phyloP scores from a whole-genome alignment of 2,797 vertebrate genomes.

The Tragopan temminckii region DNA sequence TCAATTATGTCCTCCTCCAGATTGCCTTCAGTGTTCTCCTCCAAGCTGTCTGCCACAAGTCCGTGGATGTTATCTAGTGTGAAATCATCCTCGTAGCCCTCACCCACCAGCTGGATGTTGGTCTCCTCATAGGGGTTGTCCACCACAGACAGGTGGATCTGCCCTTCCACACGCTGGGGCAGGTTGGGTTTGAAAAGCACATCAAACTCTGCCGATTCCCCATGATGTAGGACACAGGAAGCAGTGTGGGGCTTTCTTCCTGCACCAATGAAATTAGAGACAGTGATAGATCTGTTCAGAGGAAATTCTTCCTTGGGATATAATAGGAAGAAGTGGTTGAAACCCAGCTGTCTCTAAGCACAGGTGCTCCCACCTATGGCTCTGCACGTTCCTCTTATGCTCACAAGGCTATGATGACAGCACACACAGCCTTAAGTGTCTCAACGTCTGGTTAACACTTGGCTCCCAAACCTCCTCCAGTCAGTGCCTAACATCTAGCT shows the following conservation, averaged over 20 bases:
- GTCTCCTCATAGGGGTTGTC: slow-evolving; percentile 85
- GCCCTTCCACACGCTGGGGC: slow-evolving; percentile 75
- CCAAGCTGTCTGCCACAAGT: neutral
- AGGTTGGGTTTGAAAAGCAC: slow-evolving; percentile 84
- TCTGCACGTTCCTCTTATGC: neutral
- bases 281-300: neutral
- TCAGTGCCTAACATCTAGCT: neutral
- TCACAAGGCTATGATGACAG: neutral
- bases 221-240: slow-evolving; percentile 75
- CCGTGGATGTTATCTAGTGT: slow-evolving; percentile 85
- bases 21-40: neutral
- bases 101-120: slow-evolving; percentile 83
- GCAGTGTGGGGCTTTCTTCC: slow-evolving; percentile 77
- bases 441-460: neutral
- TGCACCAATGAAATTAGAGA: slow-evolving; percentile 28
- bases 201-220: slow-evolving; percentile 81
- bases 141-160: slow-evolving; percentile 82
- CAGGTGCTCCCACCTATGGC: neutral
- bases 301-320: neutral
- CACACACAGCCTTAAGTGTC: neutral
- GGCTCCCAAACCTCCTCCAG: neutral
- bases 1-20: slow-evolving; percentile 67
- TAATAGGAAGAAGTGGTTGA: neutral
- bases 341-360: neutral
- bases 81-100: slow-evolving; percentile 87